These are phyloP conservation scores for Anguilla japonica DNA, from an alignment of 2,113 vertebrate genomes.

Conservation along the genomic window DNA sequence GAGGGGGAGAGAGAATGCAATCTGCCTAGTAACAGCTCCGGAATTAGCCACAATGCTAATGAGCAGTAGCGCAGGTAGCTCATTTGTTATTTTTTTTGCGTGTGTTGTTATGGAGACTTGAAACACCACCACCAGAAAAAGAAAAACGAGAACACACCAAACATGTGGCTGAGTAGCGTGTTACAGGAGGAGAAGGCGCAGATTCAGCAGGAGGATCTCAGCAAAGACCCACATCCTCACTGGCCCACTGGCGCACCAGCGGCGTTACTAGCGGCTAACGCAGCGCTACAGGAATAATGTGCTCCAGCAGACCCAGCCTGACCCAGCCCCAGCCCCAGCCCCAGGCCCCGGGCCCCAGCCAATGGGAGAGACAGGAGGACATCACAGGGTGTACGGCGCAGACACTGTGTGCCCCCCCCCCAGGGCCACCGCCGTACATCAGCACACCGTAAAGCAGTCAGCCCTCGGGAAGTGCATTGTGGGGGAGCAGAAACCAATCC, in stretches of 20 bases:
- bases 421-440: not conserved
- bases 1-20: not conserved
- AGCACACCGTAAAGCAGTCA: not conserved
- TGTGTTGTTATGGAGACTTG: not conserved
- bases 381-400: not conserved
- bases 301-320: not conserved
- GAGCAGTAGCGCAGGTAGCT: not conserved
- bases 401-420: not conserved
- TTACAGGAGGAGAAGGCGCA: not conserved
- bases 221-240: not conserved
- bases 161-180: too few species aligned
- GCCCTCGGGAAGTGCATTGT: not conserved
- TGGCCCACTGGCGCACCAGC: not conserved
- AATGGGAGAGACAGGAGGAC: not conserved
- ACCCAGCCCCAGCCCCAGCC: not conserved
- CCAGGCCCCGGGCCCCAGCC: not conserved
- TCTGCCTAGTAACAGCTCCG: slow-evolving; percentile 1
- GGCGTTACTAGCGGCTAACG: not conserved
- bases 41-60: slow-evolving; percentile 1
- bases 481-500: not conserved
- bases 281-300: not conserved
- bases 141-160: too few species aligned
- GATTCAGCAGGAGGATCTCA: not conserved
- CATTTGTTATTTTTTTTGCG: not conserved
- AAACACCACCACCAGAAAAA: too few species aligned